phyloP scores from a whole-genome alignment of 2,888 invertebrate species.

The Pseudococcus jackbeardsleyi region DNA sequence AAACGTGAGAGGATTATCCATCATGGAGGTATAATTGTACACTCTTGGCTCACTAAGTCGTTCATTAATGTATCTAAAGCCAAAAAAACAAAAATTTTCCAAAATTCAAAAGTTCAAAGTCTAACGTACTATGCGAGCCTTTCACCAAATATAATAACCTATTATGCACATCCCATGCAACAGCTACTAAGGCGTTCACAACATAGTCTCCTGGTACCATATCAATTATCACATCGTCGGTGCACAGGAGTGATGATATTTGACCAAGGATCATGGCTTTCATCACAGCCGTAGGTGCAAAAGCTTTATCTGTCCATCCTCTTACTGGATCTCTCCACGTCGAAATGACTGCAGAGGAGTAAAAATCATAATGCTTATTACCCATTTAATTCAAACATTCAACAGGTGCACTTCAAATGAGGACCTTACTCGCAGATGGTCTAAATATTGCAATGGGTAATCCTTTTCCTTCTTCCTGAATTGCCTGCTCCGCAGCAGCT shows the following conservation, averaged over 20 bases:
- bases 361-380: not conserved
- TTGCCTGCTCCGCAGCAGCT: conserved; percentile 45
- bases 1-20: conserved; percentile 53
- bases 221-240: conserved; percentile 39
- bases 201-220: conserved; percentile 55
- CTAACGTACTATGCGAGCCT: no score
- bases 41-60: not conserved
- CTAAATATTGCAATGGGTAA: conserved; percentile 55
- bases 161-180: conserved; percentile 48
- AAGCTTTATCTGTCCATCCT: conserved; percentile 57
- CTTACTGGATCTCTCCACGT: conserved; percentile 53
- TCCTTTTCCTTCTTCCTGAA: conserved; percentile 17
- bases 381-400: not conserved
- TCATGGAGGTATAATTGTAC: conserved; percentile 51
- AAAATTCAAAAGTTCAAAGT: not conserved
- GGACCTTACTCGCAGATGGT: conserved; percentile 54
- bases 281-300: conserved; percentile 43
- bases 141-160: not conserved
- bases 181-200: conserved; percentile 44
- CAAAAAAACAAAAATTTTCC: not conserved
- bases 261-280: conserved; percentile 47
- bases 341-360: conserved; percentile 34
- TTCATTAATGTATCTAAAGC: not conserved
- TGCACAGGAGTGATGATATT: not conserved
- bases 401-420: not conserved